phyloP scores from a whole-genome alignment of 92 coral and sea anemone genomes.

The Plumapathes pennacea region DNA sequence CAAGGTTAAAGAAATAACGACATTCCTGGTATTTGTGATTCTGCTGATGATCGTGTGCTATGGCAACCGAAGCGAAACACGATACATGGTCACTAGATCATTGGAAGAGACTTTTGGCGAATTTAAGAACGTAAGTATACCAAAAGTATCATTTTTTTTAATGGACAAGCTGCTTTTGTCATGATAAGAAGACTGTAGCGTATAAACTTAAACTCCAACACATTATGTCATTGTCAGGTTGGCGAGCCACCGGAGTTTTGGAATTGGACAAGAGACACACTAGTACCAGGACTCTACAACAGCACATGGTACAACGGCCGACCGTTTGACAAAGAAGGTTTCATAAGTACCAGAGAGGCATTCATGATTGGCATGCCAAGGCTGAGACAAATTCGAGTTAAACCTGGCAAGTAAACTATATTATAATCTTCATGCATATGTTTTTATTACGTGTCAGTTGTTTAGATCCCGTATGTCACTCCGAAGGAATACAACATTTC shows the following conservation, averaged over 20 bases:
- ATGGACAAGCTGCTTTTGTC: no score
- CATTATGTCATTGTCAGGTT: slow-evolving; percentile 4
- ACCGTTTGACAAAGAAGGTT: slow-evolving; percentile 55
- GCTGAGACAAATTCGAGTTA: slow-evolving; percentile 45
- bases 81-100: slow-evolving; percentile 64
- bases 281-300: slow-evolving; percentile 50
- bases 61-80: slow-evolving; percentile 63
- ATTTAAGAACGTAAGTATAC: slow-evolving; percentile 61
- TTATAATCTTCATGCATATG: no score
- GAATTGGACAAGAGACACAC: slow-evolving; percentile 39
- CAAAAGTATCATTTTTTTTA: no score
- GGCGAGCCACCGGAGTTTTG: slow-evolving; percentile 25
- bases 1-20: slow-evolving; percentile 56
- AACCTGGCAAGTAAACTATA: slow-evolving; percentile 27
- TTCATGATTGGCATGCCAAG: slow-evolving; percentile 70
- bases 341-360: slow-evolving; percentile 37
- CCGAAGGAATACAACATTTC: no score
- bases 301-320: slow-evolving; percentile 57
- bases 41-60: slow-evolving; percentile 80
- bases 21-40: slow-evolving; percentile 68
- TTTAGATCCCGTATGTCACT: no score
- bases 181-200: no score
- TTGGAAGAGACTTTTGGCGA: slow-evolving; percentile 29
- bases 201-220: no score
- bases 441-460: no score